Percentiles rank a stretch among this genome's conserved stretches.
Evolutionary conservation across 2,797 vertebrate genomes (phyloP).

Genomic region (Poecilia picta): DNA sequence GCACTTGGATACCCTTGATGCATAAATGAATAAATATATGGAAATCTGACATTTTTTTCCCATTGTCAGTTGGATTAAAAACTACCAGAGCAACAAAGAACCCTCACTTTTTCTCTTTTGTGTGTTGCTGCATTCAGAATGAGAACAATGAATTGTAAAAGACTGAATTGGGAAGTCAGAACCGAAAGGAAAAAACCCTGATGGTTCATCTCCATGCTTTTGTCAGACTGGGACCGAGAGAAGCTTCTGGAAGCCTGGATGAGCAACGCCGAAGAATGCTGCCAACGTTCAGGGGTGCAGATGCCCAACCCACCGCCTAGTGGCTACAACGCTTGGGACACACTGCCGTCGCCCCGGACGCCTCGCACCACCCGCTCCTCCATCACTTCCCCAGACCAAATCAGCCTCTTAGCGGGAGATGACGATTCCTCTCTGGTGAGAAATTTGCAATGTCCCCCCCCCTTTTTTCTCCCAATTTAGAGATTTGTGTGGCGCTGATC

Average conservation of each 20-base stretch:
- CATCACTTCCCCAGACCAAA: slow-evolving; percentile 93
- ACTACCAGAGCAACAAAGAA: neutral
- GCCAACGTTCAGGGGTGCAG: slow-evolving; percentile 97
- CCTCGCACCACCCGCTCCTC: slow-evolving; percentile 93
- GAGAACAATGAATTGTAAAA: neutral
- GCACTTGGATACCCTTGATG: neutral
- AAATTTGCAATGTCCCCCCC: neutral
- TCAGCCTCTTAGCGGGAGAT: slow-evolving; percentile 90
- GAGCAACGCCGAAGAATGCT: slow-evolving; percentile 93
- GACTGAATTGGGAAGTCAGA: neutral
- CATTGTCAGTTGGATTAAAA: neutral
- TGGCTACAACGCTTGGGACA: slow-evolving; percentile 97
- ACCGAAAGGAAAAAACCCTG: neutral
- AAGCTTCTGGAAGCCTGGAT: slow-evolving; percentile 99
- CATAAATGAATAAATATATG: no score
- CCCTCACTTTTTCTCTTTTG: neutral
- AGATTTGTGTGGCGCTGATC: neutral
- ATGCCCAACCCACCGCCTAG: slow-evolving; percentile 96
- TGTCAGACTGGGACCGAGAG: slow-evolving; percentile 96
- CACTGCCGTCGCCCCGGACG: slow-evolving; percentile 92
- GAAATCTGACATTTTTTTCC: neutral
- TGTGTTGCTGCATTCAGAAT: neutral
- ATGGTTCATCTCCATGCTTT: slow-evolving; percentile 4
- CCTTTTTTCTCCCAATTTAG: neutral
- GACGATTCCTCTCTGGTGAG: slow-evolving; percentile 89